Evolutionary conservation across 2,797 vertebrate species (phyloP).

Genomic region (Danio albolineatus): DNA sequence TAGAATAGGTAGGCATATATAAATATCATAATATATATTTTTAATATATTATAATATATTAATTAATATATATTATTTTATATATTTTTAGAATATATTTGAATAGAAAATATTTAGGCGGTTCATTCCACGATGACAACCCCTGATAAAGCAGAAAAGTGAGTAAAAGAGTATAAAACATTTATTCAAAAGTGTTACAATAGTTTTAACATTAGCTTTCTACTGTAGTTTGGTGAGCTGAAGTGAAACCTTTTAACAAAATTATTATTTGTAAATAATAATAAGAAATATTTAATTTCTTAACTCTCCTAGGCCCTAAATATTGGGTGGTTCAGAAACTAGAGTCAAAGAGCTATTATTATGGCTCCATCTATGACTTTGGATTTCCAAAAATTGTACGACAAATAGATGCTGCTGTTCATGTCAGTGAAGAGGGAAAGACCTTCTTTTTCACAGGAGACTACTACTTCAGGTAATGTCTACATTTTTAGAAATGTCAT

Average conservation of each 20-base stretch:
- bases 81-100: no score
- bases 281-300: background rate
- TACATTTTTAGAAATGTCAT: background rate
- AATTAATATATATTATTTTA: no score
- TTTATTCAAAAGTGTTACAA: no score
- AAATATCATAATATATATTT: no score
- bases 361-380: constrained; percentile 72
- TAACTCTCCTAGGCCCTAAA: constrained; percentile 69
- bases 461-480: constrained; percentile 72
- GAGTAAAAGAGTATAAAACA: no score
- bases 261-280: no score
- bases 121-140: no score
- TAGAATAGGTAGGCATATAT: no score
- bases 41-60: no score
- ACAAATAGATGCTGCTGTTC: constrained; percentile 70
- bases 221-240: background rate
- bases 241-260: background rate
- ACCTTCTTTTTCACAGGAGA: constrained; percentile 72
- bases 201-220: background rate
- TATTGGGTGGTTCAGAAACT: constrained; percentile 74
- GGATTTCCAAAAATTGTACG: constrained; percentile 68
- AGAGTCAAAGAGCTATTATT: constrained; percentile 64
- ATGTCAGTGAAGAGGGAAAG: constrained; percentile 68
- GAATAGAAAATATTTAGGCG: background rate
- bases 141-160: no score